Base-by-base conservation (phyloP, 1,140 invertebrate species). In the Arion vulgaris region DNA sequence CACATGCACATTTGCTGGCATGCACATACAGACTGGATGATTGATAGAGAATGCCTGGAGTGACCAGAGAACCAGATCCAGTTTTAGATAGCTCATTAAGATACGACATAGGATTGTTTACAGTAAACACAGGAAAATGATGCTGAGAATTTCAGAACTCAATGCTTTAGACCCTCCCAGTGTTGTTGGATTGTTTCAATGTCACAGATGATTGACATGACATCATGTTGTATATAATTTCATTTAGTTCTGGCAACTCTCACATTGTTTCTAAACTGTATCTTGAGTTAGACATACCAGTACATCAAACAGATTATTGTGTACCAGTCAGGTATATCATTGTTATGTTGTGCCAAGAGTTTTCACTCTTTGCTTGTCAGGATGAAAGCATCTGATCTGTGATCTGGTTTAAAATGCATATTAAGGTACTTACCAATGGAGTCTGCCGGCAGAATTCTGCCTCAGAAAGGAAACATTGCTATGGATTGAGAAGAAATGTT, bases 351-450 rank as follows among this genome's bases (percentile, higher is more conserved):
- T 57, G 2, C 53, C 9, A n/a, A 57, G 2, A 11, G 19, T 15
- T 11, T 19, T 57, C n/a, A 13, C 32, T 15, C 11, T 5, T 66
- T 66, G 28, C 62, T 13, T 66, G 62, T n/a, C n/a, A 32, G 2
- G 4, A 26, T 57, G 26, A 57, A 57, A 57, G 26, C 17, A 7
- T 66, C 17, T 15, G 62, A 66, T 17, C 11, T 66, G 62, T 66
- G n/a, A n/a, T 66, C 5, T 68, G 28, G 62, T 62, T 11, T 38
- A 80, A 80, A 51, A 81, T 81, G 80, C 69, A 26, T 53, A 38
- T 32, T 32, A 66, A 73, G 39, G 49, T 26, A 23, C 80, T 74
- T n/a, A 2, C 34, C 9, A 81, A 74, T 81, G 80, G 80, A 53
- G 68, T 71, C 28, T 26, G 5, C 23, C 36, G 71, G 17, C 80